Conservation (phyloP, 1,140 invertebrate genomes). For the Trachelipus rathkii region DNA sequence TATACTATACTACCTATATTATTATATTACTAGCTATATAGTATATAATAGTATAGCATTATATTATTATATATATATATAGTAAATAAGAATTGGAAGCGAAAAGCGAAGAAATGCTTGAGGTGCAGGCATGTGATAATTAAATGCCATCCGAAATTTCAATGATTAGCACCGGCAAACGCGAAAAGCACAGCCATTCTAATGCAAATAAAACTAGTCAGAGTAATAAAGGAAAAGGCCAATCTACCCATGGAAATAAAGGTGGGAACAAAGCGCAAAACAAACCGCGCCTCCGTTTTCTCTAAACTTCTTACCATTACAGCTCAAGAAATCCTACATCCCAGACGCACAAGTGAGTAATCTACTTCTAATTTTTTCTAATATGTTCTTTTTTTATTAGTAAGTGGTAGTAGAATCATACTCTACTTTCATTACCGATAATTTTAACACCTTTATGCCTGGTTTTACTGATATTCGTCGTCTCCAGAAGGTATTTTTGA, state of each 20-base stretch:
- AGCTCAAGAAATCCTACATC: background rate
- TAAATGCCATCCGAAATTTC: conserved; percentile 47
- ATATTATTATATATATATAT: no score
- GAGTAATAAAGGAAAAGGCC: background rate
- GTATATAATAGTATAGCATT: no score
- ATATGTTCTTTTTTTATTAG: no score
- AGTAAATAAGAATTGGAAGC: conserved; percentile 62
- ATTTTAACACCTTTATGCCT: no score
- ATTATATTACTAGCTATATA: no score
- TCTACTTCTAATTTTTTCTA: background rate
- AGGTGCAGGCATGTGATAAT: conserved; percentile 57
- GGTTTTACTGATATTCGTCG: no score
- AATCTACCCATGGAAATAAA: background rate
- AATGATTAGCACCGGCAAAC: conserved; percentile 48
- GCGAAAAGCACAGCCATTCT: conserved; percentile 32
- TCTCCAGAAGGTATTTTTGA: no score
- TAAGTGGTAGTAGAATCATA: no score
- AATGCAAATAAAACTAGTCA: conserved; percentile 41
- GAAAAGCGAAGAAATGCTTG: conserved; percentile 68
- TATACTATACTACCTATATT: no score
- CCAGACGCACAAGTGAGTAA: background rate
- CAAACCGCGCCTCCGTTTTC: background rate
- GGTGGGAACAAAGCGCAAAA: background rate
- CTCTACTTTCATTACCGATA: no score
- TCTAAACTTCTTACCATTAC: background rate